phyloP scores from a whole-genome alignment of 2,113 vertebrate genomes.

The Mohoua ochrocephala region DNA sequence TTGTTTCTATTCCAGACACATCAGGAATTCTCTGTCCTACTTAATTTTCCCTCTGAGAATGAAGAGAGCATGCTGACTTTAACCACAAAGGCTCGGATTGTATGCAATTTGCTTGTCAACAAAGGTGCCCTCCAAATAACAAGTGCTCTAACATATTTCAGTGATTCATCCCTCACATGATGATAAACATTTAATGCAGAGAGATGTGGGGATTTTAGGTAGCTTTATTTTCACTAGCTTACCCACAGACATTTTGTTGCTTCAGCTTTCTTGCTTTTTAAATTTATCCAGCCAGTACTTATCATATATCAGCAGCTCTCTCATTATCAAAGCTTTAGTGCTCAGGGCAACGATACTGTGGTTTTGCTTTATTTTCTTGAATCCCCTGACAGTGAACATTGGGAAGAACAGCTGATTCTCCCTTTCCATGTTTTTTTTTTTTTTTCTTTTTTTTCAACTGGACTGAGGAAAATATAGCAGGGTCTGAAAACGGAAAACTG shows the following conservation, averaged over 20 bases:
- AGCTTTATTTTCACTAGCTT: neutral
- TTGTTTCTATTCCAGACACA: neutral
- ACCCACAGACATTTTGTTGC: neutral
- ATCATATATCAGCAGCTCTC: neutral
- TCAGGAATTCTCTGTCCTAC: neutral
- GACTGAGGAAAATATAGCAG: neutral
- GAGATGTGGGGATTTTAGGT: neutral
- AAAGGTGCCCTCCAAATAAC: neutral
- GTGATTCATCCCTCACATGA: neutral
- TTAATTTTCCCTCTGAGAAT: slow-evolving; percentile 11
- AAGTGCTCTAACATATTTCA: slow-evolving; percentile 2
- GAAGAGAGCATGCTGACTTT: neutral
- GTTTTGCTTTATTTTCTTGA: neutral
- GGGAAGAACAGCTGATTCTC: neutral
- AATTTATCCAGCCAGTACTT: neutral
- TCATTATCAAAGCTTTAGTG: neutral
- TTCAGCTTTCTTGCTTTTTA: neutral
- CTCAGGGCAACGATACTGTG: neutral
- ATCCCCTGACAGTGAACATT: neutral
- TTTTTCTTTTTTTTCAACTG: neutral
- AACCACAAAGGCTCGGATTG: neutral
- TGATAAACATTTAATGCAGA: neutral
- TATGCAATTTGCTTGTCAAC: slow-evolving; percentile 22
- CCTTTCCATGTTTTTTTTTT: neutral
- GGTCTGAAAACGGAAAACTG: neutral